A percentile compares a stretch with the other conserved stretches of the same genome.
Conservation (phyloP, 2,113 vertebrate species). For the pig (Sus scrofa) region DNA sequence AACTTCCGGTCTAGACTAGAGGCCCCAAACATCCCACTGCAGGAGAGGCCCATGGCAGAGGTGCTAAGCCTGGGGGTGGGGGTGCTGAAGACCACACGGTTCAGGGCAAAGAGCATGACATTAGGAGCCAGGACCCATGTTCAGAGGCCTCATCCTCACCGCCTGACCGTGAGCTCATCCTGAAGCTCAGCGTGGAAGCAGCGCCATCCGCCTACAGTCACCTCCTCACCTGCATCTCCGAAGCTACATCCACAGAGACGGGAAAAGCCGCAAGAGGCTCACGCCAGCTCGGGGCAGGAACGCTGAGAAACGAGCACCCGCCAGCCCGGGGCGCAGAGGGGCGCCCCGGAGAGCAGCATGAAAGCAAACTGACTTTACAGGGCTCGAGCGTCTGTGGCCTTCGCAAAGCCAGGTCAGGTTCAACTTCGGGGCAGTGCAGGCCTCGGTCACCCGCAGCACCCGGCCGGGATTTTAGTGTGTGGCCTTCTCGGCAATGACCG, state of each 20-base stretch:
- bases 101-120: fast-evolving
- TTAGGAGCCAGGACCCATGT: background rate
- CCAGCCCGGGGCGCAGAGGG: fast-evolving
- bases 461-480: background rate
- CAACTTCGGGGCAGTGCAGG: background rate
- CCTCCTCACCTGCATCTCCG: background rate
- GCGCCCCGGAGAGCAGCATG: fast-evolving
- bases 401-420: background rate
- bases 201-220: fast-evolving
- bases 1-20: background rate
- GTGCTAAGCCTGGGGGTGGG: background rate
- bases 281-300: fast-evolving
- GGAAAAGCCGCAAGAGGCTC: fast-evolving
- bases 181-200: background rate
- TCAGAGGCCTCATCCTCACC: fast-evolving
- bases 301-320: fast-evolving
- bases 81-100: fast-evolving
- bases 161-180: fast-evolving
- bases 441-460: background rate
- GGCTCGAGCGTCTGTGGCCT: fast-evolving
- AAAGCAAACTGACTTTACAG: background rate
- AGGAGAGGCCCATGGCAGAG: too few species aligned
- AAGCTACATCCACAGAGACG: background rate
- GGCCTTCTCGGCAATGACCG: background rate
- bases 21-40: fast-evolving